Base-by-base conservation (phyloP, 2,888 invertebrate genomes). In the Pomacea canaliculata region DNA sequence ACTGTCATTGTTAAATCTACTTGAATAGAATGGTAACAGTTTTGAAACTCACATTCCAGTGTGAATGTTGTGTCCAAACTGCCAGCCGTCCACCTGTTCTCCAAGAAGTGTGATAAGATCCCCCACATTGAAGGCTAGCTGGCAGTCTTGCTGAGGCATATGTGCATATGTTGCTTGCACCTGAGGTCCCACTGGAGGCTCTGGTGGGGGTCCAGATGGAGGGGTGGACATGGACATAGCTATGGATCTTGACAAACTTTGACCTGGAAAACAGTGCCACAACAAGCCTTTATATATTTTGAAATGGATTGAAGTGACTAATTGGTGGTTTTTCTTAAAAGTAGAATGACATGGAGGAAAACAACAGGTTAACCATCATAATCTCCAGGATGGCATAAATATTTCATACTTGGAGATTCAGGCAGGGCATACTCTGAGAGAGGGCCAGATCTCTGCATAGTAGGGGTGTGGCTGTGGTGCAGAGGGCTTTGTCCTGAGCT, bases 31-130 rank as follows among this genome's bases (percentile, higher is more conserved):
- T 63, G 19, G 27, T 9, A 19, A 60, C 1, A 63, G 23, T 23
- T 8, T n/a, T 16, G 23, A 62, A 27, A 76, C 72, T 76, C 80
- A 90, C 91, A 85, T 94, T 89, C 96, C 96, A n/a, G 96, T 96
- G 76, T 96, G 93, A 83, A 96, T 91, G 91, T 97, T 97, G 91
- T 97, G 97, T n/a, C 97, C 97, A 87, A 97, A 97, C 91, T 97
- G 97, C 97, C 97, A 97, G 48, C 97, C 97, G 90, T 97, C 97
- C 83, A 96, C 96, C 84, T 96, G 93, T 86, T 96, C 96, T 46
- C 97, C 97, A 85, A 97, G 94, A 81, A 97, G 91, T 12, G 96
- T 95, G 76, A 97, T 94, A 78, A 95, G 93, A 91, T 97, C 97
- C 80, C 96, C 96, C 92, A 97, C 96, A 81, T 95, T 94, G 92